A percentile compares a stretch with the other conserved stretches of the same genome.
These are phyloP conservation scores for Rhincodon typus DNA, from an alignment of 2,797 vertebrate species.

Conservation along the genomic window DNA sequence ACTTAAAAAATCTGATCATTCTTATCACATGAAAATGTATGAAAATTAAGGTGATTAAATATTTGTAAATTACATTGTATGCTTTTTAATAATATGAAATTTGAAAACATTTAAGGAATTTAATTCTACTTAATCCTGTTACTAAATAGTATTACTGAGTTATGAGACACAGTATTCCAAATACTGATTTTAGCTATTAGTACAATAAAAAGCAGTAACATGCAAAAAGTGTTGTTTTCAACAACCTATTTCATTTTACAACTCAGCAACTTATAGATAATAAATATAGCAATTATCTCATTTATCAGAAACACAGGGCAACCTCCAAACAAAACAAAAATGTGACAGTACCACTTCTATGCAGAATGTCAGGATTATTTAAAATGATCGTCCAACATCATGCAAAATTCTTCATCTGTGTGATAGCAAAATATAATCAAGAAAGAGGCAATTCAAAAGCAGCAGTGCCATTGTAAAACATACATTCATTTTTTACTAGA, in stretches of 20 bases:
- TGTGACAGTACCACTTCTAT: not conserved
- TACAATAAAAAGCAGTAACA: not conserved
- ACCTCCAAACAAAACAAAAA: not conserved
- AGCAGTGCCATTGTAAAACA: not conserved
- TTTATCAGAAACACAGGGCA: not conserved
- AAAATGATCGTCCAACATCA: not conserved
- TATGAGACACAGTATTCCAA: not conserved
- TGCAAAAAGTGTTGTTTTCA: not conserved
- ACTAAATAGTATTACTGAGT: not conserved
- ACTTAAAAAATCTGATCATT: not conserved
- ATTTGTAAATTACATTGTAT: not conserved
- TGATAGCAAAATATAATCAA: not conserved
- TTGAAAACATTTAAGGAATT: not conserved
- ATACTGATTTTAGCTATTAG: not conserved
- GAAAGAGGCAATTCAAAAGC: not conserved
- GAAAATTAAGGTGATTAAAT: not conserved
- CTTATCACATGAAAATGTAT: not conserved
- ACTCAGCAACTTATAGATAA: not conserved
- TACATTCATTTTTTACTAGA: not conserved
- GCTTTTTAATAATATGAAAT: not conserved
- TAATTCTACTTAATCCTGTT: not conserved
- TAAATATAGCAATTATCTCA: not conserved
- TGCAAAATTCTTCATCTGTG: not conserved
- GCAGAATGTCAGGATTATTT: not conserved
- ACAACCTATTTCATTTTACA: not conserved